A percentile compares a stretch with the other conserved stretches of the same genome.
Evolutionary conservation across 2,113 vertebrate species (phyloP).

Genomic region (Hoplias malabaricus): DNA sequence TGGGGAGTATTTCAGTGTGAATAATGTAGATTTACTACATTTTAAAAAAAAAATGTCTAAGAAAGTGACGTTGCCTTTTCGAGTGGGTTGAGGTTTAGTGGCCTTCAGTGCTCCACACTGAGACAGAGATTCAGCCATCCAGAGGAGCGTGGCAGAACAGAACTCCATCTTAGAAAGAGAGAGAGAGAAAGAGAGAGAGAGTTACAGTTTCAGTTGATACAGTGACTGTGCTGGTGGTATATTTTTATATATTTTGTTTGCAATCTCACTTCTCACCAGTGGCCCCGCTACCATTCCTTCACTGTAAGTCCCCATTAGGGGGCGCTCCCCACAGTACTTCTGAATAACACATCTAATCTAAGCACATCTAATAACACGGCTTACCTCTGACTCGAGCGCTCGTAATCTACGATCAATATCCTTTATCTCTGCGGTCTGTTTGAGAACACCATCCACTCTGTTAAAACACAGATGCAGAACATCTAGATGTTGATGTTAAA

Average conservation of each 20-base stretch:
- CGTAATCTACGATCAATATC: slow-evolving; percentile 44
- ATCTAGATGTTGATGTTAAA: no score
- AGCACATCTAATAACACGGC: neutral
- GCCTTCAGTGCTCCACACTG: slow-evolving; percentile 70
- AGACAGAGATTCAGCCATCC: slow-evolving; percentile 80
- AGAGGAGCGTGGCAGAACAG: slow-evolving; percentile 76
- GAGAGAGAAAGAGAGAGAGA: neutral
- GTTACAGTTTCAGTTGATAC: no score
- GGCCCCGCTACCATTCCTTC: no score
- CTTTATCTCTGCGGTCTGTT: slow-evolving; percentile 48
- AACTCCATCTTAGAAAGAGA: slow-evolving; percentile 76
- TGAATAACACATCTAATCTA: neutral
- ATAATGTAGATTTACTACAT: no score
- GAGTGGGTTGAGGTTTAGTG: slow-evolving; percentile 65
- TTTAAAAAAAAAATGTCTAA: no score
- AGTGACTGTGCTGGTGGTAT: no score
- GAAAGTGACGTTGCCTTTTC: slow-evolving; percentile 57
- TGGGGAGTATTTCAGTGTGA: no score
- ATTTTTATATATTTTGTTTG: no score
- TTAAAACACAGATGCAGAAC: neutral
- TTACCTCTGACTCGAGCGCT: slow-evolving; percentile 46
- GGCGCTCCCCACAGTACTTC: no score
- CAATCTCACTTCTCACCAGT: no score
- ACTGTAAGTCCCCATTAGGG: no score
- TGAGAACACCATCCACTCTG: slow-evolving; percentile 42